Base-by-base conservation (phyloP, 2,888 invertebrate genomes). In the Spilarctia lutea region DNA sequence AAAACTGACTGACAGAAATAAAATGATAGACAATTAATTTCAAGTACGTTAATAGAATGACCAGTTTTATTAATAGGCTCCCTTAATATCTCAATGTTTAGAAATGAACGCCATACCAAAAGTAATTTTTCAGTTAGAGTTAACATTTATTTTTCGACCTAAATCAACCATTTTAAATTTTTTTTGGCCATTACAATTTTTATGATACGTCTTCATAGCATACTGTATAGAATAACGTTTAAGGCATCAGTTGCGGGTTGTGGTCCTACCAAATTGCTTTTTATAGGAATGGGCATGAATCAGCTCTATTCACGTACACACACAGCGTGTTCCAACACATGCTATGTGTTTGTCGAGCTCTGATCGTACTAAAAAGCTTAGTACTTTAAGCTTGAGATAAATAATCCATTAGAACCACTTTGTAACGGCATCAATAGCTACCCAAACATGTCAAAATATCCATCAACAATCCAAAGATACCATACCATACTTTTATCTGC, bases 181-280 rank as follows among this genome's bases (percentile, higher is more conserved):
- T 42, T 42, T 13, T 13, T 7, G 20, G 4, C 8, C 8, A 6
- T 2, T 24, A 1, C 24, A 24, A 24, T 10, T 52, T 52, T 48
- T 6, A 24, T 20, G 4, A 52, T 6, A 24, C 48, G 7, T 52
- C 52, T 24, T 24, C n/a, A 24, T 56, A 56, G 52, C 52, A 56
- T n/a, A 8, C 52, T 56, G 52, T 56, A 42, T 45, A 78, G 74
- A 68, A 52, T 65, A 73, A 68, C 68, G 48, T 68, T 68, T 52
- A 27, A 30, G 42, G 56, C 65, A 66, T 39, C 72, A 18, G 20
- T 13, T 20, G 42, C 35, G 27, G 60, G 63, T 30, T 63, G 16
- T 16, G 52, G 60, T 67, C 67, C 56, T 73, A 60, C 33, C 27
- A 45, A 42, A 45, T 71, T 45, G 7, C 63, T 71, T 71, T 2